Percentiles rank a stretch among this genome's conserved stretches.
These are phyloP conservation scores for Tadarida brasiliensis DNA, from an alignment of 2,797 vertebrate genomes.

Conservation along the genomic window DNA sequence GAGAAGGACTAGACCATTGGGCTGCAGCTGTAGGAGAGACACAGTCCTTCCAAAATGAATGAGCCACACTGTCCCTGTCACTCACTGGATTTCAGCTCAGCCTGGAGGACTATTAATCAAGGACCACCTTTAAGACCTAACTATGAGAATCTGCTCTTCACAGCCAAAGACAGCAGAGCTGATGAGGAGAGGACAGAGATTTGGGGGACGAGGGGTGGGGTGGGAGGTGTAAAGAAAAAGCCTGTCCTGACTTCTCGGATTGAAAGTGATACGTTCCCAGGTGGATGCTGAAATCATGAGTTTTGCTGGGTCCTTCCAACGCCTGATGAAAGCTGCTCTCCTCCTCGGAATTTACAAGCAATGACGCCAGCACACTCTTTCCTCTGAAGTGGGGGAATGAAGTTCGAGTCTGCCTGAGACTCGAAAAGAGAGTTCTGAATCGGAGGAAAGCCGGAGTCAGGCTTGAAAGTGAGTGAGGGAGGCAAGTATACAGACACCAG, in stretches of 20 bases:
- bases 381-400: not conserved
- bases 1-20: not conserved
- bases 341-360: not conserved
- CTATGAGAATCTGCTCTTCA: not conserved
- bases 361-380: not conserved
- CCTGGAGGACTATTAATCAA: too few species aligned
- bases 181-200: too few species aligned
- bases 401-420: not conserved
- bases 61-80: not conserved
- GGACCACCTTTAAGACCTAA: not conserved
- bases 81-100: not conserved
- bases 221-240: not conserved
- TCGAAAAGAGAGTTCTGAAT: not conserved
- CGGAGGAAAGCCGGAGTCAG: not conserved
- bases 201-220: accelerated
- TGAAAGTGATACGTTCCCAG: accelerated
- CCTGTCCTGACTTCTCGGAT: not conserved
- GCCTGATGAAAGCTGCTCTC: not conserved
- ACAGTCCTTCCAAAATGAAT: not conserved
- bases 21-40: not conserved
- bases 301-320: not conserved
- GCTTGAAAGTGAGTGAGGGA: accelerated
- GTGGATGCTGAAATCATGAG: not conserved
- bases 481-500: not conserved
- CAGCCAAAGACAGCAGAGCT: not conserved